phyloP scores from a whole-genome alignment of 1,140 invertebrate genomes.

The Micrasema longulum region DNA sequence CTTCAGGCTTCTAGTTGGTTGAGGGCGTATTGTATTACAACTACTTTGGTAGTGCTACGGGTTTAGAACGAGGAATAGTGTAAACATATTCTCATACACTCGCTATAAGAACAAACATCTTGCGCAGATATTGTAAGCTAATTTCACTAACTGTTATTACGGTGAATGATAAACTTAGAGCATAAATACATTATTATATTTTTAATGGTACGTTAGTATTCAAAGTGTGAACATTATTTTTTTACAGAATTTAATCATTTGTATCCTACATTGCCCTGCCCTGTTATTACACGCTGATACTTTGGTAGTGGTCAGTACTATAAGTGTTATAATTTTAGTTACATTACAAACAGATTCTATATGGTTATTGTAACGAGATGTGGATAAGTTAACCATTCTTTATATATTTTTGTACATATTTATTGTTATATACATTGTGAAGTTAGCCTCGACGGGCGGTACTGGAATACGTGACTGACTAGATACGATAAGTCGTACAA shows the following conservation, averaged over 20 bases:
- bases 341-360: neutral
- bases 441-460: too few relatives aligned
- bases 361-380: neutral
- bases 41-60: neutral
- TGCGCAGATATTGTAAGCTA: too few relatives aligned
- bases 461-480: neutral
- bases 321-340: neutral
- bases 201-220: too few relatives aligned
- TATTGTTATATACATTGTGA: neutral
- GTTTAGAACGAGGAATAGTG: neutral
- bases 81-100: too few relatives aligned
- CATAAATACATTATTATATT: too few relatives aligned
- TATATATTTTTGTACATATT: conserved; percentile 15
- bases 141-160: too few relatives aligned
- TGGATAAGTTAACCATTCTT: conserved; percentile 25
- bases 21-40: neutral
- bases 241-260: too few relatives aligned
- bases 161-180: too few relatives aligned
- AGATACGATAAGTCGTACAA: neutral
- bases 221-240: too few relatives aligned
- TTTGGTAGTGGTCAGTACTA: neutral
- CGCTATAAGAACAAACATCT: too few relatives aligned
- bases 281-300: neutral
- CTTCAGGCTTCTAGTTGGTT: conserved; percentile 16
- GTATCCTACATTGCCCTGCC: too few relatives aligned